Conservation (phyloP, 2,797 vertebrate species). For the Xerus rutilus region DNA sequence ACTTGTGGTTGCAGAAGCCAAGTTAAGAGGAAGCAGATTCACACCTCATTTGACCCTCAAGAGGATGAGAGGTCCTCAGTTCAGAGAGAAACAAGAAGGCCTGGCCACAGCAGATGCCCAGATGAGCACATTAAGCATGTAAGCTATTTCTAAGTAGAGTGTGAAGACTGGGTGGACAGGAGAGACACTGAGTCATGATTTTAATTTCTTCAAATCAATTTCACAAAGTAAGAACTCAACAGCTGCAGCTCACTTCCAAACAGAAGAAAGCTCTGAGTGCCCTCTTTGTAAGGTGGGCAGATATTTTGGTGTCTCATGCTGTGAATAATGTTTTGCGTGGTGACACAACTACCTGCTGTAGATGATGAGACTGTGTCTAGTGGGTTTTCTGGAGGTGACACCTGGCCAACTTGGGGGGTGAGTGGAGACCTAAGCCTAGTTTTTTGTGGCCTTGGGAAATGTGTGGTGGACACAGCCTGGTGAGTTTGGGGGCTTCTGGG, state of each 20-base stretch:
- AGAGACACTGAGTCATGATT: not conserved
- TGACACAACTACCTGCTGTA: not conserved
- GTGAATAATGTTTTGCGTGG: accelerated
- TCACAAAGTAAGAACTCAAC: not conserved
- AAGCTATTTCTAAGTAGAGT: not conserved
- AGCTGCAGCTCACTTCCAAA: not conserved
- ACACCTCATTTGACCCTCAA: not conserved
- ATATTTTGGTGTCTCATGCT: accelerated
- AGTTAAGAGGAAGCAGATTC: not conserved
- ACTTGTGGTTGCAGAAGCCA: not conserved
- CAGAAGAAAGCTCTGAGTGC: not conserved
- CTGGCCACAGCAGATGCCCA: accelerated
- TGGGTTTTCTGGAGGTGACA: not conserved
- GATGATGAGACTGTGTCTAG: not conserved
- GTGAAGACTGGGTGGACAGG: not conserved
- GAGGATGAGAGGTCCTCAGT: accelerated
- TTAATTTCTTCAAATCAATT: not conserved
- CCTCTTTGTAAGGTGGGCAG: accelerated
- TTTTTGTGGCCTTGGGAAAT: not conserved
- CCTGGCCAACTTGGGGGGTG: not conserved
- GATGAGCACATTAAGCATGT: accelerated
- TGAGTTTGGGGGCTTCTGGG: not conserved
- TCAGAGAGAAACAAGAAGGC: not conserved
- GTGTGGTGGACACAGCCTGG: not conserved
- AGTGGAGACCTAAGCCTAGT: not conserved